Conservation (phyloP, 23 tunicate species). For the Aplidium turbinatum region DNA sequence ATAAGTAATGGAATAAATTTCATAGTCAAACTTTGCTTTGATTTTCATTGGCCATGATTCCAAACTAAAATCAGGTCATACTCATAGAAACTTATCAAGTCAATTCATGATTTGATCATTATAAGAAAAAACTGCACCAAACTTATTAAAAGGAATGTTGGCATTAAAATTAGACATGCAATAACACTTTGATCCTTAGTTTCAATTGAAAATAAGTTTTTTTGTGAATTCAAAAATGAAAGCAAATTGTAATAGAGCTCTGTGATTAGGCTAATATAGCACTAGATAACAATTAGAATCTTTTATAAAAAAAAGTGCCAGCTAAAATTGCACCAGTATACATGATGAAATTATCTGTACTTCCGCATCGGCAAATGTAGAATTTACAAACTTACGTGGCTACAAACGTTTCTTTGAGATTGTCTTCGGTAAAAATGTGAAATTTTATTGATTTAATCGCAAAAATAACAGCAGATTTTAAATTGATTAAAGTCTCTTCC, state of each 20-base stretch:
- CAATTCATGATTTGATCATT: background rate
- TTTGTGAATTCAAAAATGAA: too few species aligned
- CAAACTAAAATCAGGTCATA: constrained; percentile 27
- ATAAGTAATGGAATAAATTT: constrained; percentile 51
- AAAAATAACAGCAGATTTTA: constrained; percentile 62
- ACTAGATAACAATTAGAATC: too few species aligned
- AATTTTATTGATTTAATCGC: constrained; percentile 24
- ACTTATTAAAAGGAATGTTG: too few species aligned
- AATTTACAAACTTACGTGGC: constrained; percentile 48
- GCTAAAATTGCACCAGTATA: too few species aligned
- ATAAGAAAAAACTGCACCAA: too few species aligned
- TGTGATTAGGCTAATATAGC: too few species aligned
- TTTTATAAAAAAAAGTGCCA: too few species aligned
- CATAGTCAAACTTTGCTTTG: constrained; percentile 34
- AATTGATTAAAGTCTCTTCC: constrained; percentile 61
- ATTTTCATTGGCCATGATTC: constrained; percentile 17
- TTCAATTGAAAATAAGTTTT: too few species aligned
- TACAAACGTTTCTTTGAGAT: constrained; percentile 33
- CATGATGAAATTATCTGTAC: background rate
- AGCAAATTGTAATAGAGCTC: too few species aligned
- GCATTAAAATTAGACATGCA: too few species aligned
- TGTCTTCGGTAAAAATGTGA: constrained; percentile 77
- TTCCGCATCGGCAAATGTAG: background rate
- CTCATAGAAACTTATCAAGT: too few species aligned
- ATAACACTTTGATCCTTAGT: too few species aligned